Evolutionary conservation across 2,888 invertebrate species (phyloP).

Genomic region (Spialia ferax): DNA sequence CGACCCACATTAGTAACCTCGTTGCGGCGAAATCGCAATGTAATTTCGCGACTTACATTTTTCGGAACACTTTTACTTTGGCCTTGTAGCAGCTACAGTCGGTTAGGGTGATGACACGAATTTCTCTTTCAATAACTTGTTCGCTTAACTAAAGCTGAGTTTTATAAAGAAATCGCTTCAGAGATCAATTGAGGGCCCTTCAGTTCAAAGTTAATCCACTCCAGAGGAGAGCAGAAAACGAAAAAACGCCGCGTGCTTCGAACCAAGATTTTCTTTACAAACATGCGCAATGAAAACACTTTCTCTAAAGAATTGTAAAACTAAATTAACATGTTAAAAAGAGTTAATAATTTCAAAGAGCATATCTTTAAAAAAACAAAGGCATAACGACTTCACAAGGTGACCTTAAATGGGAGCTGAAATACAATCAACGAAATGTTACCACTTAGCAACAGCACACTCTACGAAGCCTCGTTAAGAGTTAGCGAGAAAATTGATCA

Average conservation of each 20-base stretch:
- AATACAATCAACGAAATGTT: not conserved
- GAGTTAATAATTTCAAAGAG: too few species aligned
- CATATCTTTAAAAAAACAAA: too few species aligned
- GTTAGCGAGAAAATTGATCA: constrained; percentile 10
- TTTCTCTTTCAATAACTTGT: constrained; percentile 78
- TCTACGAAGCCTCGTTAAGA: constrained; percentile 2
- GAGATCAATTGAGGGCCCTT: constrained; percentile 18
- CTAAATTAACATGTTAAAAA: too few species aligned
- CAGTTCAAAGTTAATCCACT: constrained; percentile 21
- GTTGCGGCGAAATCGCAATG: constrained; percentile 85
- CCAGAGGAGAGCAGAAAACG: constrained; percentile 8
- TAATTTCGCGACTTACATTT: constrained; percentile 84
- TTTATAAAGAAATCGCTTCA: constrained; percentile 13
- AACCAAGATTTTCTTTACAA: constrained; percentile 2
- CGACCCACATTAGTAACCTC: constrained; percentile 81
- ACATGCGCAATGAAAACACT: not conserved
- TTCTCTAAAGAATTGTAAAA: not conserved
- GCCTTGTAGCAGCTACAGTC: constrained; percentile 58
- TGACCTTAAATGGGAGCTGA: too few species aligned
- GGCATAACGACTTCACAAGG: too few species aligned
- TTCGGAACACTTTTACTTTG: constrained; percentile 86
- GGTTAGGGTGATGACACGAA: constrained; percentile 79
- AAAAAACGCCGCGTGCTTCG: not conserved
- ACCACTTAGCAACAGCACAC: constrained; percentile 3
- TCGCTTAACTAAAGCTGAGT: constrained; percentile 18